Conservation (phyloP, 2,797 vertebrate genomes). For the Coilia nasus region DNA sequence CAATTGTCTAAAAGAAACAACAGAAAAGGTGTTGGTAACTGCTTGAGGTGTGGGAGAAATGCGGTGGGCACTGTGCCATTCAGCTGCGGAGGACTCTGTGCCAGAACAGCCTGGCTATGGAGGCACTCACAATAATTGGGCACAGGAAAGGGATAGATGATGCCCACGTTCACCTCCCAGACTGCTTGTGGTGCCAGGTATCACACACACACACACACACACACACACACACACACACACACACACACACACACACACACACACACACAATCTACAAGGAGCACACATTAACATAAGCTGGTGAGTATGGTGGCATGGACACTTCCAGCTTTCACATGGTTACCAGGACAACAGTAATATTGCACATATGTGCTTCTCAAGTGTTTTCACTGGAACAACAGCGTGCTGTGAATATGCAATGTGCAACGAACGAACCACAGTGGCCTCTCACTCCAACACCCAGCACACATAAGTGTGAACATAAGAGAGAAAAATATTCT, state of each 20-base stretch:
- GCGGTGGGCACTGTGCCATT: background rate
- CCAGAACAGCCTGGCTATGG: slow-evolving; percentile 4
- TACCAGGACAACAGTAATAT: background rate
- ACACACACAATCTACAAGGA: background rate
- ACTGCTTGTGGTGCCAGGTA: background rate
- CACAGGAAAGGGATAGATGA: background rate
- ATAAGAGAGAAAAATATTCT: background rate
- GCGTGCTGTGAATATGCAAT: background rate
- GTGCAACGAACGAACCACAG: background rate
- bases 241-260: slow-evolving; percentile 1
- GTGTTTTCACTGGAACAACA: background rate
- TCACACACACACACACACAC: background rate
- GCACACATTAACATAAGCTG: background rate
- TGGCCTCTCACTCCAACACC: background rate
- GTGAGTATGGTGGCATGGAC: background rate
- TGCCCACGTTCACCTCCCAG: background rate
- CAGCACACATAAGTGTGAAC: slow-evolving; percentile 11
- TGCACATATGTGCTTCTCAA: background rate
- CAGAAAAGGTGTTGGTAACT: background rate
- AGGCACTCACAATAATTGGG: background rate
- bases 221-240: background rate
- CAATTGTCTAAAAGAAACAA: background rate
- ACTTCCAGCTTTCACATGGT: background rate
- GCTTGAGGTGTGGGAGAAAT: background rate
- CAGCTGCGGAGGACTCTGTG: background rate